phyloP scores from a whole-genome alignment of 2,888 invertebrate species.

The Eumerus sabulonum region DNA sequence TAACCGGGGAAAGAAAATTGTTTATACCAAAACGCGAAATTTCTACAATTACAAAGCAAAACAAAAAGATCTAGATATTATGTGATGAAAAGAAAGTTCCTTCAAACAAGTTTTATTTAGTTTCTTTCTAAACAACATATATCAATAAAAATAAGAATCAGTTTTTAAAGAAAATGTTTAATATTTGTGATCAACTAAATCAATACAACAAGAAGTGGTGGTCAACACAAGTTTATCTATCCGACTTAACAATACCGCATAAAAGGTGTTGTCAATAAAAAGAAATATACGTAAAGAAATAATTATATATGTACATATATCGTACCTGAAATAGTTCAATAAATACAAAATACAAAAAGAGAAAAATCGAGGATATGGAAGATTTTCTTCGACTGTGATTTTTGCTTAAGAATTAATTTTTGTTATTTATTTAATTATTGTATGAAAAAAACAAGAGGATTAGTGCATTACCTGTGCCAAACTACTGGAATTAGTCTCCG shows the following conservation, averaged over 20 bases:
- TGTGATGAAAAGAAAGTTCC: slow-evolving; percentile 71
- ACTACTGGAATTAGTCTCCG: too few relatives aligned
- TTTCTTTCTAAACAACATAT: slow-evolving; percentile 71
- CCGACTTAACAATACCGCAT: slow-evolving; percentile 29
- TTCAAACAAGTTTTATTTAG: slow-evolving; percentile 66
- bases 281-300: slow-evolving; percentile 19
- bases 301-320: slow-evolving; percentile 20
- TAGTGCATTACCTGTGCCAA: slow-evolving; percentile 51
- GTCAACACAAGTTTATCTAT: slow-evolving; percentile 46
- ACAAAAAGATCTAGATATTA: slow-evolving; percentile 71
- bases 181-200: slow-evolving; percentile 54
- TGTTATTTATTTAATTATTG: slow-evolving; percentile 33
- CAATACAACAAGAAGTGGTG: slow-evolving; percentile 62
- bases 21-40: slow-evolving; percentile 61
- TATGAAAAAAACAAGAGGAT: slow-evolving; percentile 8
- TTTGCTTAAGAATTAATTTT: slow-evolving; percentile 57
- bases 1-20: slow-evolving; percentile 57
- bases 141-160: slow-evolving; percentile 38
- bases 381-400: slow-evolving; percentile 61
- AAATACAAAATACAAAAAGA: slow-evolving; percentile 23
- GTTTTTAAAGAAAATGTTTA: slow-evolving; percentile 70
- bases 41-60: slow-evolving; percentile 47
- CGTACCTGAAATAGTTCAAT: slow-evolving; percentile 62
- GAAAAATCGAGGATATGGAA: slow-evolving; percentile 3
- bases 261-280: slow-evolving; percentile 41